Evolutionary conservation across 2,888 invertebrate genomes (phyloP), one percentile per base, ranked within the genome.

Genomic region (Agonopterix alstromeriana): DNA sequence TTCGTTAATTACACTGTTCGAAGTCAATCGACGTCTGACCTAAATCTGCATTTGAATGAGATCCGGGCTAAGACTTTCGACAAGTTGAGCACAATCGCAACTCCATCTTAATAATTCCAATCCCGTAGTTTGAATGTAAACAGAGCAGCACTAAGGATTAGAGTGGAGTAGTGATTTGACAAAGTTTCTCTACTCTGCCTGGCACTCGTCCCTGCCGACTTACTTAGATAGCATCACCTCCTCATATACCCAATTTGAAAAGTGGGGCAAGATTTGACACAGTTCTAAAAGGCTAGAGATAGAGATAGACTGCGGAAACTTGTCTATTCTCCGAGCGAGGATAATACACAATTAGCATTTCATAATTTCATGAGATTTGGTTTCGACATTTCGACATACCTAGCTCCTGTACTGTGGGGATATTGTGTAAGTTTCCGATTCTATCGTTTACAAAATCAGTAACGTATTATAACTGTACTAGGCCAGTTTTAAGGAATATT

Each of bases 91-190:
- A 78, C 81, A 84, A 85, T 87, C 79, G 68, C 66, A 68, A 65
- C 67, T 72, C 75, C 62, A 83, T 85, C 86, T 83, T 84, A 82
- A 82, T 85, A 82, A 85, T 77, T 80, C 72, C 77, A 77, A 81
- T 83, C 73, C 76, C 73, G 60, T 67, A 67, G 73, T 73, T 73
- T 69, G 70, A 79, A 73, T 74, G 76, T 80, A 81, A 82, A 81
- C 79, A 80, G 70, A 66, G 71, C 80, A 82, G 78, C 77, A 73
- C 65, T 70, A 58, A 67, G 77, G 77, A 75, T 82, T 77, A 78
- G 69, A 73, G 67, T 63, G 61, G 27, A 27, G 67, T 63, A 61
- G 69, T 68, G 70, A 78, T 81, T 82, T 77, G 74, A 77, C 73
- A 72, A 84, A 83, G 77, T 82, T 82, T 70, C 60, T 61, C 59